Percentiles rank a stretch among this genome's conserved stretches.
Evolutionary conservation across 2,888 invertebrate genomes (phyloP).

Genomic region (Acronicta aceris): DNA sequence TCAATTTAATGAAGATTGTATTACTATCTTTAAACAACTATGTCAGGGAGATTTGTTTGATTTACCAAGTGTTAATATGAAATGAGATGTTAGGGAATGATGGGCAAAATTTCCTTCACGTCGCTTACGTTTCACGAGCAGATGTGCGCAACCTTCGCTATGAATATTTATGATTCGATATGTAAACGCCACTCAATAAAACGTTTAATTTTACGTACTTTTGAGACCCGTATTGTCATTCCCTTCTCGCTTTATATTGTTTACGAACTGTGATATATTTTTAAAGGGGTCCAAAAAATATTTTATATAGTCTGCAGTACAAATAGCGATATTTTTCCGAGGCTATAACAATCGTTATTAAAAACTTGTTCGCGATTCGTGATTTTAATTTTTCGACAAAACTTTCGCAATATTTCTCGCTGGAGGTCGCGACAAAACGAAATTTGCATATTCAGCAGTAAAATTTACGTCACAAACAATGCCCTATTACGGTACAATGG

Average conservation of each 20-base stretch:
- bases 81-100: conserved; percentile 25
- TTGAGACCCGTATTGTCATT: conserved; percentile 57
- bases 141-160: conserved; percentile 63
- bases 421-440: conserved; percentile 79
- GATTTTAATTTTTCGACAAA: conserved; percentile 83
- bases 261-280: conserved; percentile 25
- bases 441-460: conserved; percentile 87
- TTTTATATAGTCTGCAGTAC: conserved; percentile 37
- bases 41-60: conserved; percentile 16
- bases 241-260: conserved; percentile 52
- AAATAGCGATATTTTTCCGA: conserved; percentile 56
- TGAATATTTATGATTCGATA: conserved; percentile 72
- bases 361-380: conserved; percentile 80
- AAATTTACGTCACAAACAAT: conserved; percentile 88
- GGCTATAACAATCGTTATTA: conserved; percentile 69
- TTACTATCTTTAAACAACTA: conserved; percentile 13
- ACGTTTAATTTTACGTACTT: conserved; percentile 56
- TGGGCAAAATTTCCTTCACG: conserved; percentile 31
- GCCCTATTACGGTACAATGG: conserved; percentile 86
- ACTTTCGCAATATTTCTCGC: conserved; percentile 86
- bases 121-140: conserved; percentile 48
- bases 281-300: conserved; percentile 31
- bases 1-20: conserved; percentile 35
- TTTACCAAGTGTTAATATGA: conserved; percentile 8
- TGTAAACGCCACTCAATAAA: conserved; percentile 65